Evolutionary conservation across 2,113 vertebrate genomes (phyloP).

Genomic region (Microcebus murinus): DNA sequence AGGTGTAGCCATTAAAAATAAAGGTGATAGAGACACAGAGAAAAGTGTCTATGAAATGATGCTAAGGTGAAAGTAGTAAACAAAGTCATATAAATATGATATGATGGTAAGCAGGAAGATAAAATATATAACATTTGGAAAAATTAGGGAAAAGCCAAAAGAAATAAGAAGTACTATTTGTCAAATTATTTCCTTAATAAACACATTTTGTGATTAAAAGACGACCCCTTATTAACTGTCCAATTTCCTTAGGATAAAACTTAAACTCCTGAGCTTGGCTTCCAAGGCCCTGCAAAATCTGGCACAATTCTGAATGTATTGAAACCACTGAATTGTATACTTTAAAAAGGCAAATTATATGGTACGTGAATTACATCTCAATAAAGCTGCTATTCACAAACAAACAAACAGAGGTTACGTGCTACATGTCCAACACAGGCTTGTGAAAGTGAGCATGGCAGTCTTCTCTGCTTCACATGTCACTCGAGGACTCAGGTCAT

Average conservation of each 20-base stretch:
- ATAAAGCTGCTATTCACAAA: neutral
- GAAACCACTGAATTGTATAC: neutral
- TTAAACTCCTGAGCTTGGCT: neutral
- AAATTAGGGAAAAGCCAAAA: neutral
- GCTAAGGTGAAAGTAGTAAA: neutral
- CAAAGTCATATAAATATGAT: neutral
- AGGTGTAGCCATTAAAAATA: neutral
- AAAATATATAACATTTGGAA: neutral
- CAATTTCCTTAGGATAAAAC: neutral
- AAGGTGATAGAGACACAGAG: neutral
- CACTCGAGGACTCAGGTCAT: neutral
- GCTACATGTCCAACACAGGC: neutral
- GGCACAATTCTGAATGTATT: neutral
- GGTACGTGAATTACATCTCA: neutral
- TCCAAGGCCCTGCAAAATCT: neutral
- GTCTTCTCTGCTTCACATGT: neutral
- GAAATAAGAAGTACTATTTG: neutral
- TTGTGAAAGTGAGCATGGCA: neutral
- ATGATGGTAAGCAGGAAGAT: neutral
- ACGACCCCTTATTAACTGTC: neutral
- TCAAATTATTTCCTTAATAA: slow-evolving; percentile 1
- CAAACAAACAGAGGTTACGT: neutral
- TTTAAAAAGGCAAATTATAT: neutral
- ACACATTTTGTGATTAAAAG: neutral
- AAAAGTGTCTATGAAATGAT: neutral